A percentile compares a stretch with the other conserved stretches of the same genome.
Conservation (phyloP, 2,113 vertebrate genomes). For the Prolemur simus region DNA sequence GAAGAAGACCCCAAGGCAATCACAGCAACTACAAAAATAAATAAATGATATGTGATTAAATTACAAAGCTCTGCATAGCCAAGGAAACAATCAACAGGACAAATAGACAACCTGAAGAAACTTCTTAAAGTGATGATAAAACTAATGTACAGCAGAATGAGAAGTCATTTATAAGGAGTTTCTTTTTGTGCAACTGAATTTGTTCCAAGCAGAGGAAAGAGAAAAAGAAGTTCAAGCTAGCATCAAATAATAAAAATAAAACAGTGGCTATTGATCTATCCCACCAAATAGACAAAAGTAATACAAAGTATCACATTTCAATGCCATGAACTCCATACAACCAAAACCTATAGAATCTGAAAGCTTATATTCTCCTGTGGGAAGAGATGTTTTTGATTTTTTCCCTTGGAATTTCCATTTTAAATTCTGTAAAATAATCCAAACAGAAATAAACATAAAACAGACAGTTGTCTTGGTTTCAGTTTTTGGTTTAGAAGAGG, state of each 20-base stretch:
- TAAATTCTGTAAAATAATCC: constrained; percentile 66
- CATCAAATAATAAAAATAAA: constrained; percentile 61
- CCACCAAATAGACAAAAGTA: not conserved
- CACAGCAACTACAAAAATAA: no score
- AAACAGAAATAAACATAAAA: constrained; percentile 76
- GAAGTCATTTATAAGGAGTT: constrained; percentile 40
- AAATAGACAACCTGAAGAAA: not conserved
- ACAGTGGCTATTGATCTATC: constrained; percentile 36
- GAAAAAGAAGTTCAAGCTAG: constrained; percentile 12
- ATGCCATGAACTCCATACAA: not conserved
- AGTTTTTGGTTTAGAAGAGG: constrained; percentile 70
- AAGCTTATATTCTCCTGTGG: not conserved
- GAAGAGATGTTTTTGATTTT: not conserved
- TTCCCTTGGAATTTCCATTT: constrained; percentile 47
- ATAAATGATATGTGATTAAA: no score
- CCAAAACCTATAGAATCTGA: not conserved
- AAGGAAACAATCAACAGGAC: no score
- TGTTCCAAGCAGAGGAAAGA: not conserved
- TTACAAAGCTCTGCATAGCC: no score
- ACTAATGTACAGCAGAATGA: constrained; percentile 45
- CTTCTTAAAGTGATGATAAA: constrained; percentile 44
- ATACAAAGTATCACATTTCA: not conserved
- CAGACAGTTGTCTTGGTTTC: constrained; percentile 71
- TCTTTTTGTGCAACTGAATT: constrained; percentile 42
- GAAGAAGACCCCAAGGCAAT: no score